phyloP scores from a whole-genome alignment of 1,140 invertebrate genomes.

The Micrasema longulum region DNA sequence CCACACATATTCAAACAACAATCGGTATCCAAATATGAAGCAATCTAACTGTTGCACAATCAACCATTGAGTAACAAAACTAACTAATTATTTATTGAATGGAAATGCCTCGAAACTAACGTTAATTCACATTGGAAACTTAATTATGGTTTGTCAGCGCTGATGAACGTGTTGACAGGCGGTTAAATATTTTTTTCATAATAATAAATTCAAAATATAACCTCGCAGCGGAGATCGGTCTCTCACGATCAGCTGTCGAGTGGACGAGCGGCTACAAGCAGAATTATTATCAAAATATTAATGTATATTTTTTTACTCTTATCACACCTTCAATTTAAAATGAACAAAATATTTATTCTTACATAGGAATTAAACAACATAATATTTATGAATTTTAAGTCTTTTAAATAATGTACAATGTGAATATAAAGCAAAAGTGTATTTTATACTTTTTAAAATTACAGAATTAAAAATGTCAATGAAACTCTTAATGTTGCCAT shows the following conservation, averaged over 20 bases:
- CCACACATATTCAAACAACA: slow-evolving; percentile 6
- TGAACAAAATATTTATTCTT: no score
- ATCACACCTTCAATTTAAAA: no score
- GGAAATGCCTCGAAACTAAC: not conserved
- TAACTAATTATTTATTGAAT: not conserved
- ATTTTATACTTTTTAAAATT: no score
- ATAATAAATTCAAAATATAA: slow-evolving; percentile 51
- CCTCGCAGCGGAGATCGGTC: slow-evolving; percentile 38
- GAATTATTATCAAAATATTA: not conserved
- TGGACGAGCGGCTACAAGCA: slow-evolving; percentile 29
- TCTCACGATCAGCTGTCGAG: slow-evolving; percentile 49
- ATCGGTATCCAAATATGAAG: slow-evolving; percentile 30
- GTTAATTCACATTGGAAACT: not conserved
- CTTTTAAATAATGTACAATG: no score
- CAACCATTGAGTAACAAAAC: slow-evolving; percentile 26
- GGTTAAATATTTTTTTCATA: slow-evolving; percentile 13
- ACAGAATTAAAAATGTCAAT: no score
- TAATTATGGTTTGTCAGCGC: not conserved
- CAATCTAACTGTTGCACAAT: slow-evolving; percentile 42
- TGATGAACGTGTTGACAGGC: not conserved
- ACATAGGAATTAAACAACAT: no score
- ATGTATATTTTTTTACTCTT: no score
- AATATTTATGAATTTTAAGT: no score
- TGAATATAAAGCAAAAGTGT: no score
- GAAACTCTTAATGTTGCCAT: no score